Conservation (phyloP, 2,113 vertebrate species). For the Saccopteryx leptura region DNA sequence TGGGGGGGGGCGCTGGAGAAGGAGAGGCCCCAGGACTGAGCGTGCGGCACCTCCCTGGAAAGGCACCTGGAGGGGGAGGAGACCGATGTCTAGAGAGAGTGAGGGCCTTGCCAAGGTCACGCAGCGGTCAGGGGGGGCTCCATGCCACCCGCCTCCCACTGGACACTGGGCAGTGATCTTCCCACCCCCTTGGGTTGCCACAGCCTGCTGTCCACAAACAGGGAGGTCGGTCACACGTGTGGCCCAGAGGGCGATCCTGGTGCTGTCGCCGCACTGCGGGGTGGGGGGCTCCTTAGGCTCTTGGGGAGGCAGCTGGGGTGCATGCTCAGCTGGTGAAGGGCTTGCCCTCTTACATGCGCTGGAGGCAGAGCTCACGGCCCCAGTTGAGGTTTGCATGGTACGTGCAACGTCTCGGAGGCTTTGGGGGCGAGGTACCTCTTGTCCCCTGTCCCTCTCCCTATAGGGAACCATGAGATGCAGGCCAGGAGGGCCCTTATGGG, state of each 20-base stretch:
- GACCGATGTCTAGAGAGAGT: not conserved
- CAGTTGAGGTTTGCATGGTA: not conserved
- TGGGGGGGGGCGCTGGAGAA: not conserved
- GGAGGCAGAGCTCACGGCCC: not conserved
- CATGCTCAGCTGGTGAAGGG: not conserved
- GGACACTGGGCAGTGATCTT: not conserved
- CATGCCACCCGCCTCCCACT: not conserved
- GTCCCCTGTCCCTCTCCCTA: not conserved
- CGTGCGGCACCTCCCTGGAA: not conserved
- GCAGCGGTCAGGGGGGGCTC: not conserved
- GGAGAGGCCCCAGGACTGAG: not conserved
- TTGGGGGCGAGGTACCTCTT: too few relatives aligned
- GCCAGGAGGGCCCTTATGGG: not conserved
- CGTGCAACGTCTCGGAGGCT: not conserved
- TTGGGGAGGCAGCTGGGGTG: not conserved
- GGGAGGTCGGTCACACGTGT: not conserved
- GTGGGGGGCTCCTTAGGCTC: not conserved
- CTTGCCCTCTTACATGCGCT: not conserved
- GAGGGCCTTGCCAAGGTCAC: not conserved
- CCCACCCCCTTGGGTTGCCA: accelerated
- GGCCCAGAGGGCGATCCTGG: not conserved
- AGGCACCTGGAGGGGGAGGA: not conserved
- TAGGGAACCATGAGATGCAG: not conserved
- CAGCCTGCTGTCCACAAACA: not conserved
- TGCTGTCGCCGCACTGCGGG: too few relatives aligned